phyloP scores from a whole-genome alignment of 2,797 vertebrate genomes.

The Platalea minor region DNA sequence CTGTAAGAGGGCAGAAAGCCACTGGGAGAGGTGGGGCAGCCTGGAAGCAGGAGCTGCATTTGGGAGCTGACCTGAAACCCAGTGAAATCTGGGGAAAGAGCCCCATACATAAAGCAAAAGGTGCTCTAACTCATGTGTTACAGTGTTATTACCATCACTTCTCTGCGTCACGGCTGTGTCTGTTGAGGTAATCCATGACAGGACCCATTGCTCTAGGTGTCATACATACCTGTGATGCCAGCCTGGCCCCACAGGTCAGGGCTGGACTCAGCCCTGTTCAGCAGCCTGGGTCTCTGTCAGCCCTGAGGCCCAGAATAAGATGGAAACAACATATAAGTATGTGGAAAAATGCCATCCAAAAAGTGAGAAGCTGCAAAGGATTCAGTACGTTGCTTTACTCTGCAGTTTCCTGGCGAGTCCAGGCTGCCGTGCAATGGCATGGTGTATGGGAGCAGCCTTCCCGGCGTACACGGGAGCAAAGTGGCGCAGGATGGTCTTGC shows the following conservation, averaged over 20 bases:
- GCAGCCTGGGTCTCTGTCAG: not conserved
- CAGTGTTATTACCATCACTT: not conserved
- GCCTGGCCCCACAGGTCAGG: accelerated
- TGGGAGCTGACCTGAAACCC: not conserved
- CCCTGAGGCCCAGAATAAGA: not conserved
- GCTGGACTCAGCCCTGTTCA: not conserved
- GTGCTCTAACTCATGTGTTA: not conserved
- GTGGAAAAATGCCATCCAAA: not conserved
- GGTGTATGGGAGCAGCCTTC: not conserved
- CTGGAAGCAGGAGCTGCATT: not conserved
- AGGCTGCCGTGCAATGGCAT: accelerated
- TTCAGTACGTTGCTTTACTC: not conserved
- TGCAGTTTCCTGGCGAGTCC: not conserved
- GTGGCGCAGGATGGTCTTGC: accelerated
- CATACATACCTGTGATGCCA: accelerated
- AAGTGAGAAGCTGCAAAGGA: not conserved
- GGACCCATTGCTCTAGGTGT: not conserved
- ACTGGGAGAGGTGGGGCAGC: not conserved
- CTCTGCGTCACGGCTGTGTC: not conserved
- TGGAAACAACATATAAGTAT: not conserved
- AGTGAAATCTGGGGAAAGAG: not conserved
- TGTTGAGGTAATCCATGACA: not conserved
- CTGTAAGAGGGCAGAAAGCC: not conserved
- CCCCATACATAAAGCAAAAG: not conserved
- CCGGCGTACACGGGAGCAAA: accelerated